Base-by-base conservation (phyloP, 2,888 invertebrate genomes). In the Teinopalpus imperialis region DNA sequence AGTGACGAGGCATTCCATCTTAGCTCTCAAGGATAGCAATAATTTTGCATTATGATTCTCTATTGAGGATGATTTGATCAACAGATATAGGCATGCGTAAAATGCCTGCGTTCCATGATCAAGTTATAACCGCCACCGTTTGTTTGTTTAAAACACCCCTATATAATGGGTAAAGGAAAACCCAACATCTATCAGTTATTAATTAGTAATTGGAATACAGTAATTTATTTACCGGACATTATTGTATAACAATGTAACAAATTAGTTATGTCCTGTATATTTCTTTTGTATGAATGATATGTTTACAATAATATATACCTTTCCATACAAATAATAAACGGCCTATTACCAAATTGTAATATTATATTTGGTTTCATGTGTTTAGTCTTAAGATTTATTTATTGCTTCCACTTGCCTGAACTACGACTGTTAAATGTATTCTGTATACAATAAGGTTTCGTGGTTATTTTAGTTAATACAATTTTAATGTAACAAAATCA, bases 341-440 rank as follows among this genome's bases (percentile, higher is more conserved):
- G 26, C 12, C 42, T 12, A 26, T 5, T 24, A 26, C 32, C 24
- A 41, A 41, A 42, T 24, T 21, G 13, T 24, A 35, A 20, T 16
- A 8, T 12, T 20, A 23, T 37, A 35, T 36, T 27, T 29, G 9
- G 6, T 45, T 41, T 30, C n/a, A 18, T 10, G 23, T 39, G 42
- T 36, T 31, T 41, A 42, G 39, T n/a, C 43, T 43, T 50, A 45
- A 31, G 30, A 21, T 32, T 51, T 54, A 59, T 60, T 65, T 62
- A 61, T 64, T 64, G 56, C 61, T 59, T 48, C n/a, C 42, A 57
- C 61, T 62, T 61, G 59, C 58, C 62, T 48, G 45, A 47, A 44
- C 41, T 42, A 35, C 9, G 9, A 43, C 29, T 43, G 14, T 16
- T 42, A 34, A 47, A 4, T 27, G 4, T 36, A 24, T 16, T 9